Evolutionary conservation across 2,113 vertebrate species (phyloP).

Genomic region (Pogona vitticeps): DNA sequence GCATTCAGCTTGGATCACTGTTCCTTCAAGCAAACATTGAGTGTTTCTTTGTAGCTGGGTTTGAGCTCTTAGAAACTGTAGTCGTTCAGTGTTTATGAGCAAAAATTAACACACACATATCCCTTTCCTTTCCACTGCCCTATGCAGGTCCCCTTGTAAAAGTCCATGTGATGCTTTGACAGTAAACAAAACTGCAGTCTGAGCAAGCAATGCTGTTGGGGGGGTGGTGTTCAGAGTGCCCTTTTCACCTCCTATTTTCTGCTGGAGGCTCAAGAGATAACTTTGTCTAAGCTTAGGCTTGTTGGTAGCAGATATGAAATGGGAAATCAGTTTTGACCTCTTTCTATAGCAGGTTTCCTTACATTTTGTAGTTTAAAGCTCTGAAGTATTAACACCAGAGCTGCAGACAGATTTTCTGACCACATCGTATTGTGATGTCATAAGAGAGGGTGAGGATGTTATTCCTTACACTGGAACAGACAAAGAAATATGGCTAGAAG

Average conservation of each 20-base stretch:
- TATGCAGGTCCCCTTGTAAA: neutral
- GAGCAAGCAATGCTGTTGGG: neutral
- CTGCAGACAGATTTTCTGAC: constrained; percentile 36
- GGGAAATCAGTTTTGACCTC: constrained; percentile 45
- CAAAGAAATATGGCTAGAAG: constrained; percentile 23
- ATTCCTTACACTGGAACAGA: constrained; percentile 45
- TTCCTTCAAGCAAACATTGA: neutral
- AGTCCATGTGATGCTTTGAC: neutral
- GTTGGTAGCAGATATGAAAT: constrained; percentile 40
- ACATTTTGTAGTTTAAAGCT: constrained; percentile 32
- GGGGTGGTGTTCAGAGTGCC: constrained; percentile 11
- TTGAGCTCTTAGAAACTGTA: neutral
- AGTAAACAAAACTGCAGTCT: constrained; percentile 11
- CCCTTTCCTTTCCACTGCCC: neutral
- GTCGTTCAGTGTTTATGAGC: neutral
- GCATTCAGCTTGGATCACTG: constrained; percentile 7
- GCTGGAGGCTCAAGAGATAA: constrained; percentile 34
- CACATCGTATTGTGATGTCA: neutral
- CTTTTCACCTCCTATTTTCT: constrained; percentile 58
- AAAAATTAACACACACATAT: neutral
- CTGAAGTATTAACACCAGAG: constrained; percentile 46
- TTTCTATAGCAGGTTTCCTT: constrained; percentile 47
- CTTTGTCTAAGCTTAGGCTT: constrained; percentile 37
- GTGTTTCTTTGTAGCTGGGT: neutral
- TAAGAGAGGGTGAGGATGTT: neutral